These are phyloP conservation scores for Ataeniobius toweri DNA, from an alignment of 2,797 vertebrate species.

Conservation along the genomic window DNA sequence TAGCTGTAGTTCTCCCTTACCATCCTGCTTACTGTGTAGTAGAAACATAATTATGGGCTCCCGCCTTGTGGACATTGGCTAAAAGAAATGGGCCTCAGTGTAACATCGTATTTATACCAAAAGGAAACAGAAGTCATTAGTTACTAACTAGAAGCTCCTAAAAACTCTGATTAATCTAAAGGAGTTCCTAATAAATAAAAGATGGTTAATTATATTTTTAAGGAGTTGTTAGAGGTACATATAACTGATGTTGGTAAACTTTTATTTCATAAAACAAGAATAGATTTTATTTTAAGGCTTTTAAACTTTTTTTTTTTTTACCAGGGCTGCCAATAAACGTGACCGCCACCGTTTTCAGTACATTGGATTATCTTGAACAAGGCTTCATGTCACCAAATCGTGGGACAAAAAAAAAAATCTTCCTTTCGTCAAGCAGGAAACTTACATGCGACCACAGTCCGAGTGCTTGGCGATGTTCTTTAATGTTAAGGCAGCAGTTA, in stretches of 20 bases:
- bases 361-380: neutral
- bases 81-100: too few species aligned
- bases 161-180: neutral
- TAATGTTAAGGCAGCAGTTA: constrained; percentile 99
- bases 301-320: neutral
- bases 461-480: constrained; percentile 99
- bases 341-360: neutral
- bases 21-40: neutral
- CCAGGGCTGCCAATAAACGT: neutral
- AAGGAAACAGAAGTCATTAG: neutral
- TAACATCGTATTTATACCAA: neutral
- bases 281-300: neutral
- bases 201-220: neutral
- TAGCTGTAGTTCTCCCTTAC: neutral
- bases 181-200: neutral
- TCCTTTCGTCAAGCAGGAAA: constrained; percentile 6
- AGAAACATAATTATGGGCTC: neutral
- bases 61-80: neutral
- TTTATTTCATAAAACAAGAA: neutral
- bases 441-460: constrained; percentile 98
- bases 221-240: neutral
- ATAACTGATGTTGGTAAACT: neutral
- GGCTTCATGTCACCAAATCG: neutral
- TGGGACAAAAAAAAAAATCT: neutral
- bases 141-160: neutral